phyloP scores from a whole-genome alignment of 1,140 invertebrate species.

The Acyrthosiphon pisum region DNA sequence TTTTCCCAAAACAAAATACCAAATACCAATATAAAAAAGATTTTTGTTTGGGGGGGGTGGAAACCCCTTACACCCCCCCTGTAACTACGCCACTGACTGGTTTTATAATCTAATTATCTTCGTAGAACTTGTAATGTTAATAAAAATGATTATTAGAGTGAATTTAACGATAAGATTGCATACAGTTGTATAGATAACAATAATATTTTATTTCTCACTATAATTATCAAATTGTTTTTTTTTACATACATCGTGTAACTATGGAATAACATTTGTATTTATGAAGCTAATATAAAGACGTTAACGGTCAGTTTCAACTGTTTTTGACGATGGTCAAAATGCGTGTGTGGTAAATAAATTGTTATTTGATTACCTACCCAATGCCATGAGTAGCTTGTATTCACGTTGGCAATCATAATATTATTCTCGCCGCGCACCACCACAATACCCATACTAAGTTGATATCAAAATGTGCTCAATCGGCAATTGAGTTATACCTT shows the following conservation, averaged over 20 bases:
- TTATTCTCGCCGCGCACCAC: neutral
- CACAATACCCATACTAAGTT: neutral
- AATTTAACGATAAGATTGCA: neutral
- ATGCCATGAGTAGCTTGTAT: neutral
- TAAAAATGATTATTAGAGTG: neutral
- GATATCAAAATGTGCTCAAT: neutral
- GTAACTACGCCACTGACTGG: too few species aligned
- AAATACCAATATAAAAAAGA: too few species aligned
- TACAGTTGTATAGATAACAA: neutral
- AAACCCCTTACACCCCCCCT: too few species aligned
- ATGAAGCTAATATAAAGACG: neutral
- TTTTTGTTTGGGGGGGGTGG: too few species aligned
- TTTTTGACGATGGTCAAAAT: neutral
- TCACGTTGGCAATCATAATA: slow-evolving; percentile 21
- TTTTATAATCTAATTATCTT: neutral
- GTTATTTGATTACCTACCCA: slow-evolving; percentile 8
- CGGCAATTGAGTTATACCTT: neutral
- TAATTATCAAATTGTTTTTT: neutral
- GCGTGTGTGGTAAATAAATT: slow-evolving; percentile 37
- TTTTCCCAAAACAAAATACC: too few species aligned
- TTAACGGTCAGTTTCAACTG: neutral
- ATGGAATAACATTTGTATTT: neutral
- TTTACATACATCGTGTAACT: neutral
- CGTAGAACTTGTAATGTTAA: neutral
- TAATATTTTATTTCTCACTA: neutral